These are phyloP conservation scores for Hyperopisus bebe DNA, from an alignment of 2,113 vertebrate species.

Conservation along the genomic window DNA sequence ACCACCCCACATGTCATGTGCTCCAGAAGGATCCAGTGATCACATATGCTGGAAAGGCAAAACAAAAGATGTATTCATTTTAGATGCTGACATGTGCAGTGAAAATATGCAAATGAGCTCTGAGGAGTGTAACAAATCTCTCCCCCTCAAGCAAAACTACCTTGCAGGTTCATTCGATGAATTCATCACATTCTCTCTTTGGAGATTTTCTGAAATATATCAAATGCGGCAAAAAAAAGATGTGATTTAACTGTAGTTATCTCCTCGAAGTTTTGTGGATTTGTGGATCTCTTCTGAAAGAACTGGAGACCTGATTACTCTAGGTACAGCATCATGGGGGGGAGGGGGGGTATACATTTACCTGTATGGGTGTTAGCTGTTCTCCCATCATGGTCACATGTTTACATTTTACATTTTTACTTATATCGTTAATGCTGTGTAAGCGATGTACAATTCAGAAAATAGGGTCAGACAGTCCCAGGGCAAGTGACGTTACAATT, in stretches of 20 bases:
- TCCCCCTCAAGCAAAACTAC: not conserved
- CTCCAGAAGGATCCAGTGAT: not conserved
- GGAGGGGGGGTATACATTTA: not conserved
- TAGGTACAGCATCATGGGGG: not conserved
- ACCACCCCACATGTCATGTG: not conserved
- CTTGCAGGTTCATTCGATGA: not conserved
- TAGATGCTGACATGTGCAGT: slow-evolving; percentile 15
- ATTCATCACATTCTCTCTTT: slow-evolving; percentile 10
- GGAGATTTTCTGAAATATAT: slow-evolving; percentile 10
- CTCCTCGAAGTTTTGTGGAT: not conserved
- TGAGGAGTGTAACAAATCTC: slow-evolving; percentile 8
- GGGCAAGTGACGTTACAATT: not conserved
- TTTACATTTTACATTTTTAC: not conserved
- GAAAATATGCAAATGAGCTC: slow-evolving; percentile 18
- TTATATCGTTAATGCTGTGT: not conserved
- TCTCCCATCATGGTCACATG: not conserved
- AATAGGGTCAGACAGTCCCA: not conserved
- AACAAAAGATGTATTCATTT: slow-evolving; percentile 4
- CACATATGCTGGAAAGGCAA: slow-evolving; percentile 3
- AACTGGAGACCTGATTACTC: not conserved
- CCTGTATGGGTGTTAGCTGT: not conserved
- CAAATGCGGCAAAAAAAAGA: not conserved
- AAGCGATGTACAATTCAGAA: not conserved
- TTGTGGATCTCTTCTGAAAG: slow-evolving; percentile 5
- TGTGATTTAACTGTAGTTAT: not conserved